These are phyloP conservation scores for Pteromalus puparum DNA, from an alignment of 1,140 invertebrate genomes.

Conservation along the genomic window DNA sequence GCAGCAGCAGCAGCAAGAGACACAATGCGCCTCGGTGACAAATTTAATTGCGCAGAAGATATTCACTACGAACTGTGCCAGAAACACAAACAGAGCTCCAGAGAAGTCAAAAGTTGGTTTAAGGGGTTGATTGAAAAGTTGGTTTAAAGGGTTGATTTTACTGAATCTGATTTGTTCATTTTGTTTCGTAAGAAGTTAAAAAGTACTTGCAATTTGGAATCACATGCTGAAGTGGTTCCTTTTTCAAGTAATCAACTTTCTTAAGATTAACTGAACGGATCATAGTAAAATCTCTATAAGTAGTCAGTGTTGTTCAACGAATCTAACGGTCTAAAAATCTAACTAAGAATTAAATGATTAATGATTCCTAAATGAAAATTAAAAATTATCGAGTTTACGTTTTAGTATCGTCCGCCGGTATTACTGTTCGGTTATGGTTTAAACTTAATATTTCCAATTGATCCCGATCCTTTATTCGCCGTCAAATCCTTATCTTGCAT, in stretches of 20 bases:
- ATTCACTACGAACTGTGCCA: neutral
- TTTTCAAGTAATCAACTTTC: conserved; percentile 13
- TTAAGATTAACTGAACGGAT: neutral
- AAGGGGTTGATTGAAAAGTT: too few species aligned
- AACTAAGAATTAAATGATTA: neutral
- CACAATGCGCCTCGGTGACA: neutral
- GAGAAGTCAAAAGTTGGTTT: conserved; percentile 54
- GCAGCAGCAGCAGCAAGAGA: neutral
- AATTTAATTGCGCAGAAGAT: conserved; percentile 8
- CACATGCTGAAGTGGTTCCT: neutral
- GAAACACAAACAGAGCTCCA: conserved; percentile 52
- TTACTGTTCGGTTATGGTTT: neutral
- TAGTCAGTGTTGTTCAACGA: conserved; percentile 18
- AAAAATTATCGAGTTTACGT: neutral
- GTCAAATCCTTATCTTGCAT: neutral
- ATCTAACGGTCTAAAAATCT: conserved; percentile 21
- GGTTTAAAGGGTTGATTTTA: too few species aligned
- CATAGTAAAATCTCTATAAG: neutral
- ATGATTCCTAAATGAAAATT: neutral
- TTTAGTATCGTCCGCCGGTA: neutral
- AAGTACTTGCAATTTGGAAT: neutral
- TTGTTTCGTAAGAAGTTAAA: neutral
- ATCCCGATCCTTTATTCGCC: neutral
- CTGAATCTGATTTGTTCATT: neutral
- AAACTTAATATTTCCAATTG: neutral